These are phyloP conservation scores for Thumatha senex DNA, from an alignment of 2,888 invertebrate species.

Conservation along the genomic window DNA sequence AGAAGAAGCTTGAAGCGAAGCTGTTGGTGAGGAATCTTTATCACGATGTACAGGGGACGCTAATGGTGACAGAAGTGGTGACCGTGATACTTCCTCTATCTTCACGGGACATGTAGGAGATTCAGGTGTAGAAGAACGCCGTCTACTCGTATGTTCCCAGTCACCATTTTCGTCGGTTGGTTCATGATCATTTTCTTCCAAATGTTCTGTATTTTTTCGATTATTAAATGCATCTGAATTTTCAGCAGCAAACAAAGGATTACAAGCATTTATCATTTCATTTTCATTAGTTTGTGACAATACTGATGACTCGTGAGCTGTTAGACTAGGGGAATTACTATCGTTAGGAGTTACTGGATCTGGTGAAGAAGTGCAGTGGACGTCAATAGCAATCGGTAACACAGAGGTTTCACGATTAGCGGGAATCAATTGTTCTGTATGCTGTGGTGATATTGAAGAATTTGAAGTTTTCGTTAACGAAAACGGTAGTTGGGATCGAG, in stretches of 20 bases:
- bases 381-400: constrained; percentile 49
- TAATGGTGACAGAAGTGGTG: constrained; percentile 66
- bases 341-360: constrained; percentile 36
- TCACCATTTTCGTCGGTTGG: constrained; percentile 60
- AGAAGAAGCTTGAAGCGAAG: constrained; percentile 56
- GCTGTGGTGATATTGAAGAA: constrained; percentile 50
- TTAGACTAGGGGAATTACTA: constrained; percentile 32
- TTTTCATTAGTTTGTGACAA: constrained; percentile 47
- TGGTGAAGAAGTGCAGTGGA: constrained; percentile 22
- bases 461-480: constrained; percentile 57
- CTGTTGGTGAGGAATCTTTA: constrained; percentile 54
- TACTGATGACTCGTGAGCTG: constrained; percentile 47
- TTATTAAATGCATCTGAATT: constrained; percentile 55
- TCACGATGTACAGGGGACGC: constrained; percentile 68
- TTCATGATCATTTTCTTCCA: constrained; percentile 63
- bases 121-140: constrained; percentile 73
- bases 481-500: constrained; percentile 62
- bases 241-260: constrained; percentile 39
- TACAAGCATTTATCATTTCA: constrained; percentile 41
- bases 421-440: constrained; percentile 40
- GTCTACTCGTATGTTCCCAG: constrained; percentile 67
- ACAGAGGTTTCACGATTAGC: constrained; percentile 42
- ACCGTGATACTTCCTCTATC: constrained; percentile 51
- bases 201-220: constrained; percentile 47
- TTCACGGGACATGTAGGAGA: constrained; percentile 54